Evolutionary conservation across 2,888 invertebrate genomes (phyloP), one percentile per base, ranked within the genome.

Genomic region (Drosophila lutescens): DNA sequence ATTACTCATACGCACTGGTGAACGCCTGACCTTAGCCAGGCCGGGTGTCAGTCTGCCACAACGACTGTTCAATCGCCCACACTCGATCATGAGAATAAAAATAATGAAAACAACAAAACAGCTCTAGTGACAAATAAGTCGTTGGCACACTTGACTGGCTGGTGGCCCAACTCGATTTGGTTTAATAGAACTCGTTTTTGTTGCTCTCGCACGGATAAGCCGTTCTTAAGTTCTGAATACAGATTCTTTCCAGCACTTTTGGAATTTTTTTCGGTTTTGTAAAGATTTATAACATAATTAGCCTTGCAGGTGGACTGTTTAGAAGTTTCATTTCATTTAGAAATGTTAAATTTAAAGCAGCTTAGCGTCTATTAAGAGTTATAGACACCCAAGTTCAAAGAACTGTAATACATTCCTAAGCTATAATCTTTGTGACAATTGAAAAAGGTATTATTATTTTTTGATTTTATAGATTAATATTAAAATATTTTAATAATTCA

Each of bases 1-100:
- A 74, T 82, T 82, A 78, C 82, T 86, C 82, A 82, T 80, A 86
- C 82, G 86, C 82, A 77, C 78, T 80, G 82, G 78, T 82, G 82
- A 86, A 78, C 86, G 86, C 70, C 71, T 82, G 82, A 82, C 82
- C 82, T 82, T 82, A 85, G 55, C 32, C 68, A 43, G 49, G 17
- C 50, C 68, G 62, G 43, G 62, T 49, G 58, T 50, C 57, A 30
- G 17, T 13, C 20, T 40, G 53, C 41, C 54, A 38, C 50, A 51
- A 55, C 57, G 70, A 60, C 67, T 53, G 77, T 70, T 62, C 66
- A 70, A 60, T 77, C 81, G 79, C 80, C 77, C 84, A 81, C 82
- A 84, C 69, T 49, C 55, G 34, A 47, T 32, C 34, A 30, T 53
- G 56, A 44, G 34, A 53, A 69, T 57, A 47, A 66, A 20, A 20